Evolutionary conservation across 53 echinoderm and acorn worm genomes (phyloP).

Genomic region (Mesocentrotus franciscanus): DNA sequence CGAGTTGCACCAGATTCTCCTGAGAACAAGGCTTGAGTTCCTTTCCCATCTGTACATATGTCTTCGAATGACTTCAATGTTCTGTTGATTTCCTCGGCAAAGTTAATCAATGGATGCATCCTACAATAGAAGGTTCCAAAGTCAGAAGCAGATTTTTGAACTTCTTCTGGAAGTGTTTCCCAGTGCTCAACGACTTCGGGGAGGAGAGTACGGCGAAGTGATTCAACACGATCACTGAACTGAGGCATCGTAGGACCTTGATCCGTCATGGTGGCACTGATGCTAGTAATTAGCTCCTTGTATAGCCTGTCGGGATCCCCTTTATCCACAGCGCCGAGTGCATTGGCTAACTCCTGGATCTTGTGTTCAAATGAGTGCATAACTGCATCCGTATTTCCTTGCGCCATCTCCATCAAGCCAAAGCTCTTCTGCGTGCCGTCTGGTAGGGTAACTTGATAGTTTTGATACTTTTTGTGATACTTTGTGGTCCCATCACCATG

Average conservation of each 20-base stretch:
- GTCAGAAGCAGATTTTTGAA: not conserved
- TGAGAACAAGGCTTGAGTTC: not conserved
- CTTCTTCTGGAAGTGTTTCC: conserved; percentile 58
- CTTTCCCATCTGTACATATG: not conserved
- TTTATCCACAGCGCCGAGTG: not conserved
- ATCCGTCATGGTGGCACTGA: conserved; percentile 76
- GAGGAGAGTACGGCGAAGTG: conserved; percentile 52
- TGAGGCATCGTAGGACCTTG: conserved; percentile 81
- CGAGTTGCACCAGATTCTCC: conserved; percentile 31
- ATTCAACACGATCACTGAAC: conserved; percentile 58
- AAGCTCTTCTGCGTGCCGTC: conserved; percentile 63
- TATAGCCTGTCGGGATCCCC: conserved; percentile 21
- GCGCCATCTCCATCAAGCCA: conserved; percentile 52
- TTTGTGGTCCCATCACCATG: conserved; percentile 56
- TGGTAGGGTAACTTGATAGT: conserved; percentile 70
- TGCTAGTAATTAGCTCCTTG: conserved; percentile 60
- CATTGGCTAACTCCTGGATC: conserved; percentile 66
- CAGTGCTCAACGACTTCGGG: conserved; percentile 71
- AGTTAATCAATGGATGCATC: conserved; percentile 77
- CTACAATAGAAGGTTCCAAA: conserved; percentile 76
- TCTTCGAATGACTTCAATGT: conserved; percentile 69
- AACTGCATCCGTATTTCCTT: conserved; percentile 59
- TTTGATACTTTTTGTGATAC: conserved; percentile 67
- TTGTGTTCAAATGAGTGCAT: conserved; percentile 64
- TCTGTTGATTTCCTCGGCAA: conserved; percentile 74